A percentile compares a stretch with the other conserved stretches of the same genome.
phyloP scores from a whole-genome alignment of 2,888 invertebrate species.

The Eupithecia exiguata region DNA sequence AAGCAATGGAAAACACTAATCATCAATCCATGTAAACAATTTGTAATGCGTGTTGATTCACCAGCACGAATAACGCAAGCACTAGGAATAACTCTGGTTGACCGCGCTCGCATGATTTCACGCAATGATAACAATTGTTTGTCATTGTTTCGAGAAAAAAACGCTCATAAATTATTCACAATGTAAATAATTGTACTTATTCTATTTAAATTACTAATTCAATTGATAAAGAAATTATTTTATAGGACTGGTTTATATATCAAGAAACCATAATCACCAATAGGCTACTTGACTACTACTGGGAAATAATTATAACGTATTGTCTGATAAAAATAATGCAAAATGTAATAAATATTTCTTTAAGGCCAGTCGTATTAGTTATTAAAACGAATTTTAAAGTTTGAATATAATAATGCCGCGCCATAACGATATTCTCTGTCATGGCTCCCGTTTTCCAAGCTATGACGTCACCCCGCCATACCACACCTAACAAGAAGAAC shows the following conservation, averaged over 20 bases:
- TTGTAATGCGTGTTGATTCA: background rate
- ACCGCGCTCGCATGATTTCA: background rate
- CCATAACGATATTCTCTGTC: too few relatives aligned
- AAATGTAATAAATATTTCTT: too few relatives aligned
- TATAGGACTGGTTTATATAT: background rate
- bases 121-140: constrained; percentile 17
- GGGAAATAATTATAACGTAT: too few relatives aligned
- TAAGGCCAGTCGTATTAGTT: too few relatives aligned
- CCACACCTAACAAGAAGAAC: too few relatives aligned
- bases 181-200: background rate
- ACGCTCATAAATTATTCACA: background rate
- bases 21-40: background rate
- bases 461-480: too few relatives aligned
- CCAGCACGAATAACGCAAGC: background rate
- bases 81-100: background rate
- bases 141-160: constrained; percentile 13
- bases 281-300: too few relatives aligned
- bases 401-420: too few relatives aligned
- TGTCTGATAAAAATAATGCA: too few relatives aligned
- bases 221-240: constrained; percentile 2
- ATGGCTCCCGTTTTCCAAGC: too few relatives aligned
- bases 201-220: background rate
- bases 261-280: background rate
- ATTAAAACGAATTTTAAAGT: too few relatives aligned
- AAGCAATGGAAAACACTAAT: background rate